Base-by-base conservation (phyloP, 2,113 vertebrate genomes). In the Ailuropoda melanoleuca region DNA sequence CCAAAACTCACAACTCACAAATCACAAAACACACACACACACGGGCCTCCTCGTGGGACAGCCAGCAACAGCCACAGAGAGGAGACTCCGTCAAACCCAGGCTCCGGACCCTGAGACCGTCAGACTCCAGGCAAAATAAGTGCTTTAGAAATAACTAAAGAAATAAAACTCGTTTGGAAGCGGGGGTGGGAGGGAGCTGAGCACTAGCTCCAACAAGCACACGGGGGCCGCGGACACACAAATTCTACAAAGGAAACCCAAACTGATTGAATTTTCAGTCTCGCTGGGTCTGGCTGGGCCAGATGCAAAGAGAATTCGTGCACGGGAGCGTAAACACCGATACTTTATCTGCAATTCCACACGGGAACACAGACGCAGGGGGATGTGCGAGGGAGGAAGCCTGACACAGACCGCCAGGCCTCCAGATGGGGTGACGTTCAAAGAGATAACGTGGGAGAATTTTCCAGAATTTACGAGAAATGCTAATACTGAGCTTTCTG, bases 51-150 rank as follows among this genome's bases (percentile, higher is more conserved):
- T 9, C 24, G 26, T 4, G 26, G 26, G 72, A 75, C 24, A 26
- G 12, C 72, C 23, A 8, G 74, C 43, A 9, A 7, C 26, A 77
- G 26, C 74, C 15, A 48, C 74, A 17, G 4, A 48, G 14, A 1
- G 43, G 4, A 48, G 43, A 31, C 9, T 18, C 43, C 0, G 14
- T 17, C 26, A 1, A 46, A 43, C 24, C 23, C 8, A 17, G 26
- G 14, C 12, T 8, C 43, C 1, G 14, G 72, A 14, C 26, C 26
- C 21, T 31, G 74, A 26, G 8, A 31, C 15, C 0, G 8, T 4
- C 43, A 77, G 43, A 48, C 43, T 0, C 8, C 0, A 4, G 0
- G 18, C 26, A 1, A 9, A 75, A 29, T 4, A 48, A 31, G 74
- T 48, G 4, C 74, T 48, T 48, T 48, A 10, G 74, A 31, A 77